These are phyloP conservation scores for Aegithalos caudatus DNA, from an alignment of 2,113 vertebrate species.

Conservation along the genomic window DNA sequence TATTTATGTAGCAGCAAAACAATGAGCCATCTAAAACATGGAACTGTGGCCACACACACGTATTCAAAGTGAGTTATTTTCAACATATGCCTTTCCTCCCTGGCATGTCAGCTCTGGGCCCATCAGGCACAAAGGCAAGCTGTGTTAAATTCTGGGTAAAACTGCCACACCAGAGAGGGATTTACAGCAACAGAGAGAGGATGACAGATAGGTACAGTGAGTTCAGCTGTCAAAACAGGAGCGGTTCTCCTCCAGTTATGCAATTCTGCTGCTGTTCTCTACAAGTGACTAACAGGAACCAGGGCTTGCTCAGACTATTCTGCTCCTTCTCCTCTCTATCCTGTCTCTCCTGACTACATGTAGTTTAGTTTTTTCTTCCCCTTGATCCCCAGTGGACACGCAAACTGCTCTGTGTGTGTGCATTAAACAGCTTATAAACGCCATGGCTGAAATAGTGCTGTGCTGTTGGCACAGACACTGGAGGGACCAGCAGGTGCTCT, in stretches of 20 bases:
- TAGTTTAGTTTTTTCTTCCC: neutral
- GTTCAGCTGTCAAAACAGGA: conserved; percentile 30
- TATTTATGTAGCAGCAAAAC: neutral
- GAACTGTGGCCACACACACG: neutral
- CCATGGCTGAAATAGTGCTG: neutral
- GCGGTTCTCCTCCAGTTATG: neutral
- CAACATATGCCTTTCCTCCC: neutral
- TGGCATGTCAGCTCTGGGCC: neutral
- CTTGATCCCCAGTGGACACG: neutral
- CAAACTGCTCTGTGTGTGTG: neutral
- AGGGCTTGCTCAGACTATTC: neutral
- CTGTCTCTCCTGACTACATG: neutral
- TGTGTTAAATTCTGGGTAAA: conserved; percentile 43
- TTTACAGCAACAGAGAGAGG: conserved; percentile 25
- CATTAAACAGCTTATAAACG: neutral
- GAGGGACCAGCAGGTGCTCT: neutral
- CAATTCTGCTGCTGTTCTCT: neutral
- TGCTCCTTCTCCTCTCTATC: neutral
- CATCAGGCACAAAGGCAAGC: neutral
- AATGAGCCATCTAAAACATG: neutral
- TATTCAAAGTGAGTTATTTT: neutral
- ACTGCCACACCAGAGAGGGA: neutral
- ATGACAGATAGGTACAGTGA: neutral
- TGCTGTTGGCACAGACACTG: neutral
- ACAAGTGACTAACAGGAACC: neutral